phyloP scores from a whole-genome alignment of 2,797 vertebrate genomes.

The Pagetopsis macropterus region DNA sequence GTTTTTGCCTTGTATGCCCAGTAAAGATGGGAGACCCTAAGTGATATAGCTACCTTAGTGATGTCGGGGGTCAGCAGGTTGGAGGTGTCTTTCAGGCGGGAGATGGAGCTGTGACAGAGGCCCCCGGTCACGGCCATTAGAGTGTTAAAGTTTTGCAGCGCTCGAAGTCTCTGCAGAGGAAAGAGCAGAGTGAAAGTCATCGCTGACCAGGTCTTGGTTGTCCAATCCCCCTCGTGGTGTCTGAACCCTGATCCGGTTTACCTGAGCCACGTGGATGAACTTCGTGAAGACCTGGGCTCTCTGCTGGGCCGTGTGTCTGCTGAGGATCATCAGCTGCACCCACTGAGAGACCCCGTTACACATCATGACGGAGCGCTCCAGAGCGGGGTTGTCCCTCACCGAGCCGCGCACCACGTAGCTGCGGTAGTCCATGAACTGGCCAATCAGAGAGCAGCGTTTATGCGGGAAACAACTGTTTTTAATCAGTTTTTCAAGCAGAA shows the following conservation, averaged over 20 bases:
- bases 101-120: conserved; percentile 92
- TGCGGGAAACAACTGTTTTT: conserved; percentile 7
- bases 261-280: conserved; percentile 93
- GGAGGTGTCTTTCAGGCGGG: conserved; percentile 92
- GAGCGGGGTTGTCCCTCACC: conserved; percentile 85
- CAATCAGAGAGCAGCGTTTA: conserved; percentile 28
- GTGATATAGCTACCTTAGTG: conserved; percentile 84
- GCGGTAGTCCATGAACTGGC: conserved; percentile 89
- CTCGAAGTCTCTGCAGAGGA: conserved; percentile 84
- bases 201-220: neutral
- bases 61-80: conserved; percentile 88
- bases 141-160: conserved; percentile 93
- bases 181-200: conserved; percentile 6
- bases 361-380: conserved; percentile 91
- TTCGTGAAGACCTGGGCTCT: conserved; percentile 93
- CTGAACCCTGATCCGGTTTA: conserved; percentile 47
- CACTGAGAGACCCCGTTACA: conserved; percentile 95
- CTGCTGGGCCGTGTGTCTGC: conserved; percentile 89
- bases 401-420: conserved; percentile 90
- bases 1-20: no score
- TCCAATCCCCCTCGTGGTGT: neutral
- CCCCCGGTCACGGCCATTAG: conserved; percentile 93
- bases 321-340: conserved; percentile 96
- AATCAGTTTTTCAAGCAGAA: neutral
- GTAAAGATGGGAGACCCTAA: no score